Evolutionary conservation across 1,140 invertebrate species (phyloP), one percentile per base, ranked within the genome.

Genomic region (Solenopsis fugax): DNA sequence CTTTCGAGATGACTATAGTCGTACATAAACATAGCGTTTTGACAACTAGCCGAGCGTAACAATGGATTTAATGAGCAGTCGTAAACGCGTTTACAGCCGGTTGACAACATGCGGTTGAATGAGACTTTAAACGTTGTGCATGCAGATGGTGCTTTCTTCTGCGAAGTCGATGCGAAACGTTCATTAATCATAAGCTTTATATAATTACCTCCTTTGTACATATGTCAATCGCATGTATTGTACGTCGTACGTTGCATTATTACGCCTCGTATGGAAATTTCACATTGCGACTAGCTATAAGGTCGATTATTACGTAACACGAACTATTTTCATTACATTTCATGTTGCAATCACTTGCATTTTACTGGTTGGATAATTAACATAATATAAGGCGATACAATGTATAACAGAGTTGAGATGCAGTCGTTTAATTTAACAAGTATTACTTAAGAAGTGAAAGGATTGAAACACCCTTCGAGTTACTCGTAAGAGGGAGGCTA

Each of bases 21-120:
- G 24, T 4, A 45, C 12, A 56, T 37, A 41, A 7, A 56, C 41
- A 18, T 52, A 54, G n/a, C 4, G 45, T 78, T 73, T 50, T 54
- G 56, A 58, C 56, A 88, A 34, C 10, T 16, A 69, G 13, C 24
- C 58, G 6, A 24, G 29, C 24, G 75, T 18, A 48, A 48, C 75
- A 85, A 85, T 84, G 84, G 78, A 87, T 91, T 91, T 91, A 89
- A 91, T 89, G 87, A 91, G 85, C 87, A 62, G 87, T 82, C 76
- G 69, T 89, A 86, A 85, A 89, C 85, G 87, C 60, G 56, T 89
- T 29, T 56, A 88, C 54, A 84, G 65, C 64, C 73, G 56, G 62
- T 67, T 71, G 90, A 91, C 81, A 88, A 89, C 75, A 88, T 71
- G 72, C 62, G 67, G 82, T 80, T 85, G 75, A 91, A 88, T 76